phyloP scores from a whole-genome alignment of 2,113 vertebrate genomes.

The Melanerpes aurifrons region DNA sequence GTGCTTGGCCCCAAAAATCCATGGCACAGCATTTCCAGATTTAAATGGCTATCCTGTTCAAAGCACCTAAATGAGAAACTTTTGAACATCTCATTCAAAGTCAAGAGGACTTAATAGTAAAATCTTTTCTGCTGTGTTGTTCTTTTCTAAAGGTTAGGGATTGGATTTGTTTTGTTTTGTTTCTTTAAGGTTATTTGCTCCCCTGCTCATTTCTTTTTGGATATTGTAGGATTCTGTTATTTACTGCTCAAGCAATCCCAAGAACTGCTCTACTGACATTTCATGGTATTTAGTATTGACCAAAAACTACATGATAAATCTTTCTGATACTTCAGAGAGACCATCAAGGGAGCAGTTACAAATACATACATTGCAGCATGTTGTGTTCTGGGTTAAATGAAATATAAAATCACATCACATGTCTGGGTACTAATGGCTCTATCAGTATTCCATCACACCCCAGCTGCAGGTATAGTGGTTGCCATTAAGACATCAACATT shows the following conservation, averaged over 20 bases:
- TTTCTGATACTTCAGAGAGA: conserved; percentile 67
- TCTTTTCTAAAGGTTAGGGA: conserved; percentile 14
- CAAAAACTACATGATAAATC: conserved; percentile 70
- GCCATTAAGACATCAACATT: conserved; percentile 33
- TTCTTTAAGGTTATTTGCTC: conserved; percentile 32
- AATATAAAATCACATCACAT: conserved; percentile 45
- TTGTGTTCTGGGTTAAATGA: conserved; percentile 67
- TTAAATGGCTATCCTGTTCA: background rate
- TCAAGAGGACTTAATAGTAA: background rate
- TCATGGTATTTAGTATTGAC: conserved; percentile 72
- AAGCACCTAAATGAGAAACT: background rate
- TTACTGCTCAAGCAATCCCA: conserved; percentile 65
- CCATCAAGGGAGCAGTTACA: conserved; percentile 67
- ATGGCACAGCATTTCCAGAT: background rate
- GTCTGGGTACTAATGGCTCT: conserved; percentile 42
- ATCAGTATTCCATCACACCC: conserved; percentile 44
- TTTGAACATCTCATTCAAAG: background rate
- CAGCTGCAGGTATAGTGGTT: conserved; percentile 28
- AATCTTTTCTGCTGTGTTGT: background rate
- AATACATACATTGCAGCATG: conserved; percentile 60
- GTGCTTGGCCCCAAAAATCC: background rate
- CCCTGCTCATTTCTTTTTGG: conserved; percentile 45
- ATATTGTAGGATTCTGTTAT: conserved; percentile 52
- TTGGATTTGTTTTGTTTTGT: background rate
- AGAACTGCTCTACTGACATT: conserved; percentile 68